Evolutionary conservation across 1,140 invertebrate species (phyloP).

Genomic region (Delia radicum): DNA sequence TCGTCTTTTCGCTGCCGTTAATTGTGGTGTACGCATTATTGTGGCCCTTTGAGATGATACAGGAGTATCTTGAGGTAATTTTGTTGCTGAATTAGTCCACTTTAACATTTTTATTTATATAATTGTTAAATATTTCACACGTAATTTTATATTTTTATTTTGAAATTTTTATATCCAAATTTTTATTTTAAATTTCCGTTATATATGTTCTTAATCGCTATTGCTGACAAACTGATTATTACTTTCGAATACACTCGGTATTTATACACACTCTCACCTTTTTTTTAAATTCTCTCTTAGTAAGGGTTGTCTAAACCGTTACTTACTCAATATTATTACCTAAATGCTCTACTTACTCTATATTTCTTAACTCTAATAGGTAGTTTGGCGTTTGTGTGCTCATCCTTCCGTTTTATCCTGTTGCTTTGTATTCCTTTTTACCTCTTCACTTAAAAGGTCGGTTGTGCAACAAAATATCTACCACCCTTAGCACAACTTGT

Average conservation of each 20-base stretch:
- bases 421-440: neutral
- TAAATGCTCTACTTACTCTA: neutral
- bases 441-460: too few species aligned
- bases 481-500: neutral
- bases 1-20: conserved; percentile 37
- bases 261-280: conserved; percentile 25
- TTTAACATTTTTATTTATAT: conserved; percentile 48
- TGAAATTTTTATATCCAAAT: too few species aligned
- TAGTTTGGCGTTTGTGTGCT: neutral
- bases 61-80: conserved; percentile 34
- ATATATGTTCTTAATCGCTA: conserved; percentile 25
- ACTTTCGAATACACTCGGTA: neutral
- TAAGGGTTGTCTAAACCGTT: conserved; percentile 14
- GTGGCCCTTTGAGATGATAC: neutral
- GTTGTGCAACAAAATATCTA: neutral
- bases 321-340: neutral
- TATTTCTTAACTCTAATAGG: neutral
- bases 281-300: neutral
- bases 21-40: conserved; percentile 27
- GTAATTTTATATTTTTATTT: too few species aligned
- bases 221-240: conserved; percentile 53
- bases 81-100: conserved; percentile 48
- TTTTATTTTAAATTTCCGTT: neutral
- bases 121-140: neutral
- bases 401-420: neutral